phyloP scores from a whole-genome alignment of 2,797 vertebrate genomes.

The Sebastes paucispinis region DNA sequence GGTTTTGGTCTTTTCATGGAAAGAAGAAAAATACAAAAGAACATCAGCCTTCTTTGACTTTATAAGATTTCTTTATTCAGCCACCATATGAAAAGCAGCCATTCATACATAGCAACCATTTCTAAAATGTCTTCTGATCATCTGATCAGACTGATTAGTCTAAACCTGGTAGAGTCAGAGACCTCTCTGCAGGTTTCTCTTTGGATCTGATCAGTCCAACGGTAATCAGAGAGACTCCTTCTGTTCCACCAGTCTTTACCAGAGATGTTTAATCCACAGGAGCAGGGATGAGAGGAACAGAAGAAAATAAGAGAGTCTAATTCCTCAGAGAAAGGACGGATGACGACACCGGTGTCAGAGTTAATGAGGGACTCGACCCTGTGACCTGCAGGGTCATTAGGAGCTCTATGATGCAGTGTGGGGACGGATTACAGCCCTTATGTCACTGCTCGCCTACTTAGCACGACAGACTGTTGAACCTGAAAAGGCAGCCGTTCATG shows the following conservation, averaged over 20 bases:
- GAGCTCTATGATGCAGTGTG: constrained; percentile 45
- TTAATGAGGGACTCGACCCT: constrained; percentile 65
- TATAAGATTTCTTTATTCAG: neutral
- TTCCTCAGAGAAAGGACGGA: constrained; percentile 32
- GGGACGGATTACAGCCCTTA: constrained; percentile 47
- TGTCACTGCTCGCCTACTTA: constrained; percentile 37
- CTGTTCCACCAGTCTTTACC: neutral
- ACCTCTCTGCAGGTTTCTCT: neutral
- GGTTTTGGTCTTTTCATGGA: too few species aligned
- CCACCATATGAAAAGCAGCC: neutral
- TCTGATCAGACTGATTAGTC: neutral
- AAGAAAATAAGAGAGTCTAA: constrained; percentile 21
- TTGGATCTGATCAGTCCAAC: neutral
- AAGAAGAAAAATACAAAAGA: neutral
- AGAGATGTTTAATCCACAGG: constrained; percentile 10
- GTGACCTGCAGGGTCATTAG: constrained; percentile 62
- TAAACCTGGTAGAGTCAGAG: neutral
- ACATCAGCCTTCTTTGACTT: neutral
- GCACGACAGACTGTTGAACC: constrained; percentile 23
- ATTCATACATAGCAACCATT: too few species aligned
- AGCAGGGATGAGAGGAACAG: constrained; percentile 1
- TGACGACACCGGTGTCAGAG: constrained; percentile 33
- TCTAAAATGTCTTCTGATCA: neutral
- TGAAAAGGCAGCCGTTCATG: constrained; percentile 45
- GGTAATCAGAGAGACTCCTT: neutral